These are phyloP conservation scores for Steinernema scapterisci DNA, from an alignment of 2,888 invertebrate genomes.

Conservation along the genomic window DNA sequence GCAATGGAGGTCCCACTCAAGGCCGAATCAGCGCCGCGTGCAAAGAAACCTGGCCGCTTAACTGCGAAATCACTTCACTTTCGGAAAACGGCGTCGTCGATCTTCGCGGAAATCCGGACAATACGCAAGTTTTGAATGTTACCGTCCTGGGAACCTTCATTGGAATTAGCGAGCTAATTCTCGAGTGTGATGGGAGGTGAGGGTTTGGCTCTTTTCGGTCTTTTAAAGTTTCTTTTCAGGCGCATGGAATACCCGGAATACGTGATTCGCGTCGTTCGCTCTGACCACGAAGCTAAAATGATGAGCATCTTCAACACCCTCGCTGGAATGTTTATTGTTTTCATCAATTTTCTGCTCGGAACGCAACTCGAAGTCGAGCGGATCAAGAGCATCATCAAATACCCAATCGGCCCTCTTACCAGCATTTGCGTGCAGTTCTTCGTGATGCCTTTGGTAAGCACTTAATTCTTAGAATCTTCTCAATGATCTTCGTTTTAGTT, in stretches of 20 bases:
- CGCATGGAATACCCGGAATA: background rate
- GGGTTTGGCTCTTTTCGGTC: background rate
- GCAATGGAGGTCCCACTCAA: background rate
- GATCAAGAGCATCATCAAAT: conserved; percentile 68
- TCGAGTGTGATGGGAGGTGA: conserved; percentile 2
- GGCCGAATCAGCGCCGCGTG: background rate
- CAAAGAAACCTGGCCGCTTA: background rate
- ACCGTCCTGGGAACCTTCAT: background rate
- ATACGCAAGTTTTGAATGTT: background rate
- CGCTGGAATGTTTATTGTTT: conserved; percentile 67
- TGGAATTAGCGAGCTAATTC: conserved; percentile 4
- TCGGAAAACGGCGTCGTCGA: background rate
- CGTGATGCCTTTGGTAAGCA: conserved; percentile 71
- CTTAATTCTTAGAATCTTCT: background rate
- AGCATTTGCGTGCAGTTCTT: conserved; percentile 70
- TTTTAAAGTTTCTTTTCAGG: background rate
- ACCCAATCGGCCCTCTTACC: conserved; percentile 70
- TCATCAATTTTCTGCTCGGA: conserved; percentile 70
- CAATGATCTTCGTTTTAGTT: background rate
- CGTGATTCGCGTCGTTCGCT: background rate
- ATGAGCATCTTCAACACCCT: conserved; percentile 62
- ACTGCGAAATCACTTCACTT: background rate
- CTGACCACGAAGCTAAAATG: conserved; percentile 4
- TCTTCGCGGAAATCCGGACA: background rate
- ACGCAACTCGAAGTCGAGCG: conserved; percentile 69